Evolutionary conservation across 2,113 vertebrate species (phyloP), one percentile per base, ranked within the genome.

Genomic region (Laterallus jamaicensis): DNA sequence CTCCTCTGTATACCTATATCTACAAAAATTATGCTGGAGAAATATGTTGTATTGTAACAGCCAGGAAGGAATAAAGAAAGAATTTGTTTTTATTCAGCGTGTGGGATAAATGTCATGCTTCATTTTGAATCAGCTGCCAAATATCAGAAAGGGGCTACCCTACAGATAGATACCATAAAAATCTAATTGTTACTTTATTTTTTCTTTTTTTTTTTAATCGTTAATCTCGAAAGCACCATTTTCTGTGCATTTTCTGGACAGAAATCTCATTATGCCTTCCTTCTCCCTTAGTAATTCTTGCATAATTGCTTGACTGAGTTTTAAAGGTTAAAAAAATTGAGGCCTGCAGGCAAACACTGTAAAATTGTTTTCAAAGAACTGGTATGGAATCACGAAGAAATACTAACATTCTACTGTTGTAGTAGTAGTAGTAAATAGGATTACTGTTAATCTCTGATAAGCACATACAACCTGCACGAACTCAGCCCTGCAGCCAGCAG

Each of bases 351-450:
- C 14, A 70, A 78, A 64, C 6, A 49, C 64, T 12, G 29, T 37
- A 56, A 71, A 89, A 62, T 26, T 24, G 6, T n/a, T 59, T 59
- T 71, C 42, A 59, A 68, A 62, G 29, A 67, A 35, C 22, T 39
- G 15, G 3, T n/a, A 64, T 5, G 1, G 22, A 89, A 86, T 50
- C 26, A 59, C 2, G 4, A 71, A 83, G 20, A 14, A 67, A 26
- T 35, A 49, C 12, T 29, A n/a, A 58, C 0, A 0, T 2, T 1
- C 60, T 69, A 32, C 17, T 25, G 64, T 64, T 77, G 21, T 44
- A 15, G 26, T 54, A 54, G 25, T 28, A 28, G 52, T 28, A 64
- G 31, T 52, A 71, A 63, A 28, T 42, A 55, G 39, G 12, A 76
- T 69, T 60, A 12, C 13, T 64, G 8, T 29, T 68, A 1, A 12